Base-by-base conservation (phyloP, 2,797 vertebrate genomes). In the Hapalemur alaotrensis region DNA sequence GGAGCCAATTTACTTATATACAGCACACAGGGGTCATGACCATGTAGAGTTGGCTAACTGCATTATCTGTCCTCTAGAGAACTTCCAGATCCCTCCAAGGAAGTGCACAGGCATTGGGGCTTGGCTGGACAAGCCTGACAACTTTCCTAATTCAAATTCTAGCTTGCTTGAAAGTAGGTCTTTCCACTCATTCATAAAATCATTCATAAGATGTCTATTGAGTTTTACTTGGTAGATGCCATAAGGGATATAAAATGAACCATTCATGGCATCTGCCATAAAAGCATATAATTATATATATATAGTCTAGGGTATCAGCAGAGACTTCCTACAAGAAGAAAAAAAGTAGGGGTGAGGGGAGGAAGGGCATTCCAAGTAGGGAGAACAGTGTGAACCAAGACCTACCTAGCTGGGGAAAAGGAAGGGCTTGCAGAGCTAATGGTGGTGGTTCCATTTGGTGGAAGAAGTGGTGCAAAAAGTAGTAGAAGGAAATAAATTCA, bases 91-190 rank as follows among this genome's bases (percentile, higher is more conserved):
- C 52, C 46, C 83, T 85, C 78, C n/a, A 95, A 48, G 59, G 67
- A 86, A 70, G 59, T 13, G 13, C 20, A 54, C 0, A 91, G 52
- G 18, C 57, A 79, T 1, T 17, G 48, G 81, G n/a, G 69, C 70
- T 52, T 79, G 54, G 43, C 38, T 69, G n/a, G 30, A 90, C 9
- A 57, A 41, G 63, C 17, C 75, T 83, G 69, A 80, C 1, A 22
- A 92, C 63, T 67, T 92, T 82, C 46, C 67, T 81, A 94, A 97
- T 96, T 93, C 76, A 95, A 85, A 86, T 35, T 96, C 78, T 94
- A 94, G 80, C 70, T 88, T 86, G 32, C 57, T 82, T 75, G 52
- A 75, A 97, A 92, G 84, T 4, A 82, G 72, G 9, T 48, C 80
- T 81, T 93, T 89, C 69, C 35, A 89, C 48, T 7, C 59, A 82